Base-by-base conservation (phyloP, 2,113 vertebrate genomes). In the Etheostoma cragini region DNA sequence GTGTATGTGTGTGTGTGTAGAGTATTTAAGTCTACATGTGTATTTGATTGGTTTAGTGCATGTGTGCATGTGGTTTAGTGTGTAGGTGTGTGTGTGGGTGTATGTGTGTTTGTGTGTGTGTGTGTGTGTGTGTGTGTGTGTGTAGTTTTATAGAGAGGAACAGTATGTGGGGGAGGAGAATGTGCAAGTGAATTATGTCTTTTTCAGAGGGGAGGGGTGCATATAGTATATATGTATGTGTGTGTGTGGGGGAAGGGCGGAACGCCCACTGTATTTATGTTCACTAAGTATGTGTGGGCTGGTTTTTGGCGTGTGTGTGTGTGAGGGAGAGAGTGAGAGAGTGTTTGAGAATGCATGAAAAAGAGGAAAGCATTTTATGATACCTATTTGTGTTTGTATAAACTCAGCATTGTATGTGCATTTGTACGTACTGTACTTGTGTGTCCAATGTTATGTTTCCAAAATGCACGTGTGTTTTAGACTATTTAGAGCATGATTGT, bases 151-250 rank as follows among this genome's bases (percentile, higher is more conserved):
- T 89, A 62, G 80, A 82, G 90, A 90, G 83, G 81, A 92, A 89
- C 78, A 81, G 89, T 90, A 89, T 89, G 88, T 92, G 93, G 91
- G 90, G 90, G 87, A 89, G 91, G 90, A 89, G 89, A 89, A 89
- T 78, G 91, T 90, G 83, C 84, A 91, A 91, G 90, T 92, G 91
- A 93, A 93, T 93, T 94, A 92, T 94, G 93, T 91, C 92, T 92
- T 92, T 91, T 94, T 88, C 89, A 82, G 80, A 87, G 76, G 80
- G 91, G 90, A 91, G 87, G 90, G 89, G 83, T 87, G 88, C 83
- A 89, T 92, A 88, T 90, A 93, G 30, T 30, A 30, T 30, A 30
- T 30, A 30, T 30, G 30, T 30, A 30, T 30, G 30, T 93, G 84
- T 91, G 87, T 84, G 57, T 83, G 88, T 80, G 88, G 90, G 92